phyloP scores from a whole-genome alignment of 1,140 invertebrate genomes.

The Drosophila saltans region DNA sequence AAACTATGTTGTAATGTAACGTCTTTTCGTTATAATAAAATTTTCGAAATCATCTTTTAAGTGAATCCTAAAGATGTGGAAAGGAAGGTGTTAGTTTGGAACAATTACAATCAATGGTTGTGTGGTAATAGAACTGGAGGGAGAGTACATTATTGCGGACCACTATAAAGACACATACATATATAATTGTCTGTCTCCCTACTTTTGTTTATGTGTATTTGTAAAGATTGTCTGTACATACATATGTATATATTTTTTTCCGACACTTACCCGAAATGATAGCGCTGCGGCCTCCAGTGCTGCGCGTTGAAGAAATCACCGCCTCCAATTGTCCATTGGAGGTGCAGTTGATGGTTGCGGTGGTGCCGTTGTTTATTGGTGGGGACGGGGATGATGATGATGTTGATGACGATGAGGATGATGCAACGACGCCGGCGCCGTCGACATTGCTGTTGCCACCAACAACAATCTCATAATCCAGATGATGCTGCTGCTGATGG shows the following conservation, averaged over 20 bases:
- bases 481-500: neutral
- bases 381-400: neutral
- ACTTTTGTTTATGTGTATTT: no score
- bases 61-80: neutral
- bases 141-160: no score
- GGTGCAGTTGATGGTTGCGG: neutral
- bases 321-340: conserved; percentile 30
- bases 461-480: conserved; percentile 34
- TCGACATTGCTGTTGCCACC: conserved; percentile 20
- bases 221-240: no score
- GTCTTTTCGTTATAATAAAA: no score
- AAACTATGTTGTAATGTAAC: no score
- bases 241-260: neutral
- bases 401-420: neutral
- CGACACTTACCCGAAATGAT: conserved; percentile 57
- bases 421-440: conserved; percentile 19
- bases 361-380: conserved; percentile 5
- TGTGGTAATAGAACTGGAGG: no score
- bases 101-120: no score
- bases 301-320: conserved; percentile 33
- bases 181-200: no score
- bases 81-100: no score
- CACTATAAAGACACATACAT: no score
- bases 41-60: conserved; percentile 11
- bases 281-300: conserved; percentile 60